Base-by-base conservation (phyloP, 1,140 invertebrate genomes). In the Odontomachus brunneus region DNA sequence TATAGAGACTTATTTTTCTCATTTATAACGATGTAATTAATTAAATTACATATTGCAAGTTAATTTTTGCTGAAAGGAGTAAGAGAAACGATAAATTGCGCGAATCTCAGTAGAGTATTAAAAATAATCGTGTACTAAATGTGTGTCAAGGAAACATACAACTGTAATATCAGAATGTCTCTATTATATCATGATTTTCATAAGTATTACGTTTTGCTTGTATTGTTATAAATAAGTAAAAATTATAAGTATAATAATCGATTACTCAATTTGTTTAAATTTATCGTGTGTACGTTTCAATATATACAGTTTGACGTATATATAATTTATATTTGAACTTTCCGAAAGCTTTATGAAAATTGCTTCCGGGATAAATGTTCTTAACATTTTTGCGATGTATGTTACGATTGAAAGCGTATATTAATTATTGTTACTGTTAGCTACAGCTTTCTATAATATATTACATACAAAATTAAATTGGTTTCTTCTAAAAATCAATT, bases 131-230 rank as follows among this genome's bases (percentile, higher is more conserved):
- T 73, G 49, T 44, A 55, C 48, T 71, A 63, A 38, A 60, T 22
- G 29, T 44, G 12, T 9, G 15, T 3, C 33, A 80, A 63, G 53
- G 49, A 48, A 22, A 57, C 2, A 62, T 38, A 44, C 19, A 63
- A 14, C 72, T 69, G 26, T 55, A 48, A 51, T 62, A 59, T 74
- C 17, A 65, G 53, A 44, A 49, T 57, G 14, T 72, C 55, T 14
- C 0, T n/a, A 15, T 84, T 17, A 29, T 33, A 48, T 15, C 14
- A 17, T 51, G 71, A 0, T 63, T 85, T 29, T 5, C 14, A 19
- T 49, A 71, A n/a, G 12, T 63, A 74, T 44, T 76, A 29, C 26
- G 24, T 65, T 84, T 66, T 74, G 44, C 33, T 71, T 33, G 4
- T 59, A 72, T 72, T 22, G 38, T 38, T 17, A 57, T 1, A 38